These are phyloP conservation scores for Adineta ricciae DNA, from an alignment of 2,888 invertebrate genomes.

Conservation along the genomic window DNA sequence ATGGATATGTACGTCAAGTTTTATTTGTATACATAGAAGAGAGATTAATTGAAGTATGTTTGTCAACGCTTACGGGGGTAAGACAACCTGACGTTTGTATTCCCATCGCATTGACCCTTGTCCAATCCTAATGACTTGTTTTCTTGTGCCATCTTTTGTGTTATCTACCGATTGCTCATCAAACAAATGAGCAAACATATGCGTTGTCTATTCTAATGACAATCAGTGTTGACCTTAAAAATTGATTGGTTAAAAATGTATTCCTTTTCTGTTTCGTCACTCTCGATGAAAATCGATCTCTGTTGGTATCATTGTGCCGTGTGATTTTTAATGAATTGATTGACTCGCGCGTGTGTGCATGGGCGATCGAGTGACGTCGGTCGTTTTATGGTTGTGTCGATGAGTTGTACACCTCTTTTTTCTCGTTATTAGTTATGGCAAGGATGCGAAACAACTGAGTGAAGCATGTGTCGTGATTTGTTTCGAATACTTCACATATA, in stretches of 20 bases:
- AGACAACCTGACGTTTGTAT: conserved; percentile 15
- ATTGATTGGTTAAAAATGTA: neutral
- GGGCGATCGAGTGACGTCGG: conserved; percentile 9
- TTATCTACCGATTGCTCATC: conserved; percentile 9
- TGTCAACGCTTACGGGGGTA: conserved; percentile 15
- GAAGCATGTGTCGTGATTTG: conserved; percentile 1
- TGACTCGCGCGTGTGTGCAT: neutral
- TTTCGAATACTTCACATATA: neutral
- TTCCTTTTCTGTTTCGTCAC: conserved; percentile 9
- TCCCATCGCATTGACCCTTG: conserved; percentile 13
- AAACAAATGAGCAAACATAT: conserved; percentile 11
- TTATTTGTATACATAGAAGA: conserved; percentile 9
- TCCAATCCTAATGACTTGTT: conserved; percentile 12
- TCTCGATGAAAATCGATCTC: neutral
- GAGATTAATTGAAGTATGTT: conserved; percentile 15
- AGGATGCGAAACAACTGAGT: conserved; percentile 9
- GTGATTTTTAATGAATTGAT: conserved; percentile 15
- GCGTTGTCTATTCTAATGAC: conserved; percentile 1
- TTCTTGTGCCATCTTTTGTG: conserved; percentile 5
- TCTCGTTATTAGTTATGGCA: conserved; percentile 13
- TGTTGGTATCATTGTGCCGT: conserved; percentile 9
- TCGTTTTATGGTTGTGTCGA: conserved; percentile 2
- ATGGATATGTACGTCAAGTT: neutral
- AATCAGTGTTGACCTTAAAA: neutral
- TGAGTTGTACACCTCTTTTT: conserved; percentile 1